Conservation (phyloP, 1,140 invertebrate species). For the Drosophila rufa region DNA sequence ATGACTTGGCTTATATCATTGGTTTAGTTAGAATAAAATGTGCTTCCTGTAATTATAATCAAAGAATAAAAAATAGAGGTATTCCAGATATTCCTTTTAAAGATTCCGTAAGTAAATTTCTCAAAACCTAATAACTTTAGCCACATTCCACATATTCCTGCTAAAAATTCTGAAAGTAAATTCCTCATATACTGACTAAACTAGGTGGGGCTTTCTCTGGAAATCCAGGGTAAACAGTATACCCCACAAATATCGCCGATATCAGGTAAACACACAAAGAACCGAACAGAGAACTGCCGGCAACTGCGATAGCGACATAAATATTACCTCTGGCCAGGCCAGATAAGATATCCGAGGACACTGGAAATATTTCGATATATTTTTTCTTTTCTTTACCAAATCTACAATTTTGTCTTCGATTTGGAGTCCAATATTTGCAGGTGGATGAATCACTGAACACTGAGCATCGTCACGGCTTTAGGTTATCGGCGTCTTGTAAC, state of each 20-base stretch:
- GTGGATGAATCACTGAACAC: slow-evolving; percentile 16
- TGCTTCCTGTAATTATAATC: too few species aligned
- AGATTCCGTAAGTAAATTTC: too few species aligned
- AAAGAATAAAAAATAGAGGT: too few species aligned
- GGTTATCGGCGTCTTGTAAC: slow-evolving; percentile 6
- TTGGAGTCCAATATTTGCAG: background rate
- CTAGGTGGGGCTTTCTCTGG: background rate
- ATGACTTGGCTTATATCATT: too few species aligned
- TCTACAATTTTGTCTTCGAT: slow-evolving; percentile 6
- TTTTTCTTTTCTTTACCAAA: background rate
- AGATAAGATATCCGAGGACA: slow-evolving; percentile 38
- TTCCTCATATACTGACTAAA: background rate
- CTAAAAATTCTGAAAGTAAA: too few species aligned
- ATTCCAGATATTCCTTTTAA: too few species aligned
- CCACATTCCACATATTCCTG: too few species aligned
- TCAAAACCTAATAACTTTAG: too few species aligned
- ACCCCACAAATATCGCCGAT: slow-evolving; percentile 5
- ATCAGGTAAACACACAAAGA: slow-evolving; percentile 16
- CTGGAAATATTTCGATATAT: background rate
- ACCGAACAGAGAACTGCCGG: slow-evolving; percentile 5
- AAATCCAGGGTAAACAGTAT: slow-evolving; percentile 13
- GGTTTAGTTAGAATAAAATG: too few species aligned
- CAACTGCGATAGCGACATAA: slow-evolving; percentile 35
- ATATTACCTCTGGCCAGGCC: slow-evolving; percentile 12
- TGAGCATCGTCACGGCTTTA: background rate